These are phyloP conservation scores for Entelurus aequoreus DNA, from an alignment of 2,113 vertebrate species.

Conservation along the genomic window DNA sequence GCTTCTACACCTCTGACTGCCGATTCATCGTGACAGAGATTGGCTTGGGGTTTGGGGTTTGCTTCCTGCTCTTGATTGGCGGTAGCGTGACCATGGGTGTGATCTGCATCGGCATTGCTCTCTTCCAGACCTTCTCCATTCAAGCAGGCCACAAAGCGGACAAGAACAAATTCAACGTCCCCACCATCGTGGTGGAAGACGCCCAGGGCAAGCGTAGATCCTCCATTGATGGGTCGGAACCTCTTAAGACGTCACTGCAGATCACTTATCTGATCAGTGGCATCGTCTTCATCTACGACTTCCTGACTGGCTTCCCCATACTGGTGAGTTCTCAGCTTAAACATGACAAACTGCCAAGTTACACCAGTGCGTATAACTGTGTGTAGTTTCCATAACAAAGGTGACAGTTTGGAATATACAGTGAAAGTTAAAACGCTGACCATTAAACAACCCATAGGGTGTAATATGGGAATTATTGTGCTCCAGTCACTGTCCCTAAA, in stretches of 20 bases:
- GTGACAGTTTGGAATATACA: too few relatives aligned
- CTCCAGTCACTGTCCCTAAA: too few relatives aligned
- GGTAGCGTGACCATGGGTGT: constrained; percentile 84
- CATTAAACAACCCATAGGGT: too few relatives aligned
- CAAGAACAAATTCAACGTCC: constrained; percentile 83
- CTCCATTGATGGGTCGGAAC: constrained; percentile 88
- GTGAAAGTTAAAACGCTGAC: too few relatives aligned
- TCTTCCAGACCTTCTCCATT: constrained; percentile 84
- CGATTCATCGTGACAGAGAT: constrained; percentile 91
- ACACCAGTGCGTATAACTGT: too few relatives aligned
- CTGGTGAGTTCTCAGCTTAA: constrained; percentile 76
- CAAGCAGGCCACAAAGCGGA: constrained; percentile 72
- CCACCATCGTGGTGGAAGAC: constrained; percentile 89
- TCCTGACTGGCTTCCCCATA: constrained; percentile 87
- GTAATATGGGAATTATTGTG: too few relatives aligned
- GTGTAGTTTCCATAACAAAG: too few relatives aligned
- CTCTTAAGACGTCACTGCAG: constrained; percentile 84
- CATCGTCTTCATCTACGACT: constrained; percentile 88
- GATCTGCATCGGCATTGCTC: constrained; percentile 84
- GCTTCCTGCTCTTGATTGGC: constrained; percentile 86
- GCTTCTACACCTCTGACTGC: constrained; percentile 88
- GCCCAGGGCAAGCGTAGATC: constrained; percentile 89
- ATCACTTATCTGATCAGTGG: constrained; percentile 88
- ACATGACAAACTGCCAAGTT: not conserved
- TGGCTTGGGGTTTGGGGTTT: constrained; percentile 88